Conservation (phyloP, 2,113 vertebrate genomes). For the Osmerus mordax region DNA sequence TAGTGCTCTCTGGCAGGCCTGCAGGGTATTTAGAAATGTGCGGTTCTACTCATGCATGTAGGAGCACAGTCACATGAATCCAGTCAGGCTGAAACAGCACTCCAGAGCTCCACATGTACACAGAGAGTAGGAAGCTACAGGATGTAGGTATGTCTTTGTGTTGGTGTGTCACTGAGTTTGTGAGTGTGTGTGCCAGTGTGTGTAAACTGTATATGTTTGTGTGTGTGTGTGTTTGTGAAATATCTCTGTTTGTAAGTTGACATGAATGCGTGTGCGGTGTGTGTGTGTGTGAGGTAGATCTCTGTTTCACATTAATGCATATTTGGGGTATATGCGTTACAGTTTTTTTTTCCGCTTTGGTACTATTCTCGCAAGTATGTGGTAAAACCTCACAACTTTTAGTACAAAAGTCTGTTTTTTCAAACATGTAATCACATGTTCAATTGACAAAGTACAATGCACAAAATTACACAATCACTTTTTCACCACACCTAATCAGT, state of each 20-base stretch:
- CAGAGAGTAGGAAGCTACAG: neutral
- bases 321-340: too few species aligned
- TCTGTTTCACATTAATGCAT: too few species aligned
- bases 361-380: too few species aligned
- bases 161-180: neutral
- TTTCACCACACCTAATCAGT: too few species aligned
- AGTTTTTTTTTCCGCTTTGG: too few species aligned
- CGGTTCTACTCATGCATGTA: conserved; percentile 65
- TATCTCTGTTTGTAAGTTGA: neutral
- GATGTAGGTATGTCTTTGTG: neutral
- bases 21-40: conserved; percentile 47
- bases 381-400: too few species aligned
- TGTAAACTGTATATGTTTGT: neutral
- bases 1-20: conserved; percentile 49
- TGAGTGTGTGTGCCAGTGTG: neutral
- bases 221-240: neutral
- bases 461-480: too few species aligned
- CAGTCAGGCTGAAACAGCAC: conserved; percentile 42
- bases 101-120: neutral
- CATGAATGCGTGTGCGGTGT: neutral
- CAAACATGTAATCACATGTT: too few species aligned
- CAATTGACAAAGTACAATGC: too few species aligned
- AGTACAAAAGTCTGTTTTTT: too few species aligned
- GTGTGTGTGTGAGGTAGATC: neutral
- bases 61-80: conserved; percentile 52